Base-by-base conservation (phyloP, 2,113 vertebrate species). In the Aptenodytes forsteri region DNA sequence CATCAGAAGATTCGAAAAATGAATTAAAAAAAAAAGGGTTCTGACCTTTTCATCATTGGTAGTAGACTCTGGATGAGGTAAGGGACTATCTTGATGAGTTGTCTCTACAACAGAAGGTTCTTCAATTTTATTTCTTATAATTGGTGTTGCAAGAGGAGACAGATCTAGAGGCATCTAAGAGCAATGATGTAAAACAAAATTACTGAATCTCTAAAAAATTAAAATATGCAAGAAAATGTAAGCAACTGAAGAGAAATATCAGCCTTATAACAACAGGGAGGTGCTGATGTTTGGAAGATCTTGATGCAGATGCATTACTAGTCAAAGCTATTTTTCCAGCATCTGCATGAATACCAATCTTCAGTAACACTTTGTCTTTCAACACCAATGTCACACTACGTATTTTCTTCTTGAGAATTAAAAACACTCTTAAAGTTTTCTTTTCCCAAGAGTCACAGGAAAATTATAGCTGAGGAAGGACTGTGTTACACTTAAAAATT, bases 31-130 rank as follows among this genome's bases (percentile, higher is more conserved):
- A 64, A 83, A 44, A 12, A 52, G 32, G 44, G 32, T 81, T 86
- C 98, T 97, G 94, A 99, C 99, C 99, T 99, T 99, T 96, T 99
- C 99, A 82, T 99, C 99, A 98, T 95, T 99, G 90, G 99, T 99
- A 40, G 99, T 99, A 64, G 99, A 99, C 93, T 99, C 99, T 13
- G 99, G 99, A 95, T 99, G 99, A 98, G 99, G 99, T 98, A 99
- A 98, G 93, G 99, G 99, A 94, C 99, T 99, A 90, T 99, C 99
- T 94, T 99, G 98, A 95, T 99, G 99, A 89, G 98, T 98, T 95
- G 98, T 99, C 95, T 99, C 99, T 75, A 99, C 98, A 96, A 99
- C 96, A 42, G 99, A 97, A 65, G 98, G 98, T 75, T 99, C 99
- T 97, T 99, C 99, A 50, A 98, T 99, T 99, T 99, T 99, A 98